These are phyloP conservation scores for Lithophane leautieri DNA, from an alignment of 2,888 invertebrate genomes.

Conservation along the genomic window DNA sequence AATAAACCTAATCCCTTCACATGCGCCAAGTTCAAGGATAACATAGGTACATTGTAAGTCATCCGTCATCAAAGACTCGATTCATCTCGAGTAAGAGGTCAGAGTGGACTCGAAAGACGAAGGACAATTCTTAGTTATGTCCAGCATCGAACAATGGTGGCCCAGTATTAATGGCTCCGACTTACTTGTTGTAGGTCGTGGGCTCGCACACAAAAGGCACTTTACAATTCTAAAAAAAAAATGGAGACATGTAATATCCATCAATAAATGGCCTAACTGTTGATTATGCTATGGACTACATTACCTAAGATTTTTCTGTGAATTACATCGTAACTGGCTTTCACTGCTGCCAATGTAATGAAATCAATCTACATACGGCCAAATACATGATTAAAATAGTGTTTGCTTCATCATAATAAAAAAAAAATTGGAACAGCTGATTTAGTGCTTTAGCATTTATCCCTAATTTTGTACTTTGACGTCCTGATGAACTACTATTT, in stretches of 20 bases:
- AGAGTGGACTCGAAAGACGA: too few species aligned
- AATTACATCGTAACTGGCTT: conserved; percentile 9
- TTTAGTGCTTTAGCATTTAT: neutral
- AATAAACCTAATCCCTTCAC: conserved; percentile 1
- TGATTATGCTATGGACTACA: neutral
- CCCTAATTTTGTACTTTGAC: too few species aligned
- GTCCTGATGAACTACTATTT: neutral
- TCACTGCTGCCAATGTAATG: conserved; percentile 21
- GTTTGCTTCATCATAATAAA: neutral
- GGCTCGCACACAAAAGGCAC: neutral
- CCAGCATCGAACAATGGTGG: neutral
- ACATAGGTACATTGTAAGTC: neutral
- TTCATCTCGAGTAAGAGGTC: neutral
- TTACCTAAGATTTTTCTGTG: neutral
- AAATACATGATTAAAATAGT: conserved; percentile 22
- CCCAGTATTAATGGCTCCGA: neutral
- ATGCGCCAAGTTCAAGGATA: neutral
- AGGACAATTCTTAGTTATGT: neutral
- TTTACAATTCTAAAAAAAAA: too few species aligned
- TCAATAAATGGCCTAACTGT: neutral
- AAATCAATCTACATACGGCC: conserved; percentile 8
- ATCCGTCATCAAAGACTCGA: neutral
- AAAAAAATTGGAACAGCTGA: too few species aligned
- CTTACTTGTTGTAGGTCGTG: neutral
- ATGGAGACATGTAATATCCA: too few species aligned